phyloP scores from a whole-genome alignment of 2,113 vertebrate genomes.

The Prietella phreatophila region DNA sequence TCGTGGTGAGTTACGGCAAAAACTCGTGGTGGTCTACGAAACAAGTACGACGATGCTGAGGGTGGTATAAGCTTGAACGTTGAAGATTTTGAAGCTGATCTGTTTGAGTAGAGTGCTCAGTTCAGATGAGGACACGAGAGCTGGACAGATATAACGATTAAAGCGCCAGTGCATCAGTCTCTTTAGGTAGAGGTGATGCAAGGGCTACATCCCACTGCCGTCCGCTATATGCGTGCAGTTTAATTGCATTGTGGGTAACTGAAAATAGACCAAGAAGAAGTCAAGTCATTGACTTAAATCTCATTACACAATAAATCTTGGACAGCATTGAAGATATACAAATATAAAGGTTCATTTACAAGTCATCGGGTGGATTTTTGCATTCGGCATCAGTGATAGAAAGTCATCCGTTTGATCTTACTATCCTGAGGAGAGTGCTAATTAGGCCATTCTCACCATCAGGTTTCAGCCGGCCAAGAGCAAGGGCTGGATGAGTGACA shows the following conservation, averaged over 20 bases:
- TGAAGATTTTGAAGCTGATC: background rate
- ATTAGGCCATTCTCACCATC: background rate
- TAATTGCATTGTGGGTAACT: background rate
- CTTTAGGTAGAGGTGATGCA: background rate
- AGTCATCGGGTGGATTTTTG: background rate
- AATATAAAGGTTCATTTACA: background rate
- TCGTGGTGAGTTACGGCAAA: background rate
- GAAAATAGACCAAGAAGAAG: background rate
- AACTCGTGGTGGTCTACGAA: background rate
- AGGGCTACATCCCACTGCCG: background rate
- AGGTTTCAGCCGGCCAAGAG: conserved; percentile 10
- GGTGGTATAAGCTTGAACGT: background rate
- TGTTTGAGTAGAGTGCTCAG: background rate
- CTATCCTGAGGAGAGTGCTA: background rate
- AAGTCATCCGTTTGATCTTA: background rate
- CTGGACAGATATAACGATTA: background rate
- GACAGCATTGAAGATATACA: background rate
- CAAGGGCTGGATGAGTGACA: conserved; percentile 51
- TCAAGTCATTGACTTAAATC: background rate
- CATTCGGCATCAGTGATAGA: background rate
- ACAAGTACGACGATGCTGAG: background rate
- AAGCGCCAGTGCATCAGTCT: background rate
- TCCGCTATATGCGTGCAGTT: background rate
- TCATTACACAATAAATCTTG: background rate
- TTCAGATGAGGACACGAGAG: background rate